A percentile compares a stretch with the other conserved stretches of the same genome.
Evolutionary conservation across 2,888 invertebrate species (phyloP).

Genomic region (Didymodactylos carnosus): DNA sequence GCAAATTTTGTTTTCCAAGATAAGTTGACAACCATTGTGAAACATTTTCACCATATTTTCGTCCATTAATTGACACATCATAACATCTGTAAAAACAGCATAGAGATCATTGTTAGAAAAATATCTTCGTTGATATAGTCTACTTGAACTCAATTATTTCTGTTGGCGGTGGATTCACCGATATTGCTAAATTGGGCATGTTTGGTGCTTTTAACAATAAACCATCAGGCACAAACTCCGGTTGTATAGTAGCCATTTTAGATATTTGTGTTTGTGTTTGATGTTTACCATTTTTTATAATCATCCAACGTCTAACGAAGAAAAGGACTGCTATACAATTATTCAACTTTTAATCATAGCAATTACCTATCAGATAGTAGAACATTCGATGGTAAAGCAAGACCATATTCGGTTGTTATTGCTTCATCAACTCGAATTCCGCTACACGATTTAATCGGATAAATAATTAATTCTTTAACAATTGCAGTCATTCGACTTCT

Average conservation of each 20-base stretch:
- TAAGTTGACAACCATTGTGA: not conserved
- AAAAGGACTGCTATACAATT: not conserved
- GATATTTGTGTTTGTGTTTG: conserved; percentile 7
- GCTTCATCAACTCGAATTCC: conserved; percentile 13
- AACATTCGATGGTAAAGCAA: conserved; percentile 1
- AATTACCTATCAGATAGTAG: conserved; percentile 1
- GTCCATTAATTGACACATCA: not conserved
- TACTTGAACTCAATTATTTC: not conserved
- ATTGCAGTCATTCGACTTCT: no score
- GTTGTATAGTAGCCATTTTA: conserved; percentile 9
- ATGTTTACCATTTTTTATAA: conserved; percentile 1
- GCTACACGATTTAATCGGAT: conserved; percentile 16
- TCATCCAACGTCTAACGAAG: conserved; percentile 8
- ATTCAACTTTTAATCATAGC: not conserved
- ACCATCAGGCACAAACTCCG: not conserved
- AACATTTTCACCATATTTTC: not conserved
- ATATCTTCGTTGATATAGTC: not conserved
- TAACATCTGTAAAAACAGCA: not conserved
- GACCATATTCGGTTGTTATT: conserved; percentile 5
- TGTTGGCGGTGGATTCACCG: not conserved
- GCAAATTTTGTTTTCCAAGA: not conserved
- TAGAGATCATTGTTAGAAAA: no score
- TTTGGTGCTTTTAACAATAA: not conserved
- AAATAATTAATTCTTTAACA: conserved; percentile 7
- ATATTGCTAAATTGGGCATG: not conserved